Evolutionary conservation across 2,888 invertebrate genomes (phyloP).

Genomic region (Chrysotoxum bicinctum): DNA sequence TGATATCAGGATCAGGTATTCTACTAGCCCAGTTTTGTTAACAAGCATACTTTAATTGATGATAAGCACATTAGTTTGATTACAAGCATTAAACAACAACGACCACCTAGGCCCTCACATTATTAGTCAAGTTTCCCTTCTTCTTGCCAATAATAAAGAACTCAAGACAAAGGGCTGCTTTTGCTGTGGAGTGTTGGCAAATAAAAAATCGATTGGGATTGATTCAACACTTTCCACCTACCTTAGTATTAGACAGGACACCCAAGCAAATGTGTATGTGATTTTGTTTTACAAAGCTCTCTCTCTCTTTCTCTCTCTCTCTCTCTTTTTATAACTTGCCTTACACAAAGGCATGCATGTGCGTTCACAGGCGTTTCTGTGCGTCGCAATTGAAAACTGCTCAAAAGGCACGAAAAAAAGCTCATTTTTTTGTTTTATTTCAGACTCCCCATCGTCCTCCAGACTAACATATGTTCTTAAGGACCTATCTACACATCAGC

Average conservation of each 20-base stretch:
- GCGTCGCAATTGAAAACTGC: conserved; percentile 15
- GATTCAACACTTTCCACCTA: conserved; percentile 59
- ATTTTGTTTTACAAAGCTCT: conserved; percentile 36
- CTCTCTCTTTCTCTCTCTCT: neutral
- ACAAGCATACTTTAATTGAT: conserved; percentile 54
- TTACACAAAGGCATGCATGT: conserved; percentile 11
- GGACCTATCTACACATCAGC: conserved; percentile 32
- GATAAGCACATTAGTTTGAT: conserved; percentile 60
- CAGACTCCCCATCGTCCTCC: neutral
- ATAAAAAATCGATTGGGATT: conserved; percentile 63
- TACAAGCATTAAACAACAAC: conserved; percentile 22
- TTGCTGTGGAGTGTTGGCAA: conserved; percentile 45
- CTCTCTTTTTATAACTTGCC: neutral
- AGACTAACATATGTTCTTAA: conserved; percentile 60
- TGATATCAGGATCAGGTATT: conserved; percentile 20
- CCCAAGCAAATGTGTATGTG: conserved; percentile 10
- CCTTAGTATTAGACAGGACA: conserved; percentile 9
- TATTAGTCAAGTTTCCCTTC: conserved; percentile 28
- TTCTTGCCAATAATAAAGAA: conserved; percentile 19
- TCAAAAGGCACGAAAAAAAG: conserved; percentile 44
- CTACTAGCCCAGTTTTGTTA: conserved; percentile 21
- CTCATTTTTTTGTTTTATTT: conserved; percentile 4
- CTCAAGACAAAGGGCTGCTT: conserved; percentile 50
- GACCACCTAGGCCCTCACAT: conserved; percentile 26
- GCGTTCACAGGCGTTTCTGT: conserved; percentile 3